phyloP scores from a whole-genome alignment of 2,797 vertebrate species.

The Phoxinus dragarum region DNA sequence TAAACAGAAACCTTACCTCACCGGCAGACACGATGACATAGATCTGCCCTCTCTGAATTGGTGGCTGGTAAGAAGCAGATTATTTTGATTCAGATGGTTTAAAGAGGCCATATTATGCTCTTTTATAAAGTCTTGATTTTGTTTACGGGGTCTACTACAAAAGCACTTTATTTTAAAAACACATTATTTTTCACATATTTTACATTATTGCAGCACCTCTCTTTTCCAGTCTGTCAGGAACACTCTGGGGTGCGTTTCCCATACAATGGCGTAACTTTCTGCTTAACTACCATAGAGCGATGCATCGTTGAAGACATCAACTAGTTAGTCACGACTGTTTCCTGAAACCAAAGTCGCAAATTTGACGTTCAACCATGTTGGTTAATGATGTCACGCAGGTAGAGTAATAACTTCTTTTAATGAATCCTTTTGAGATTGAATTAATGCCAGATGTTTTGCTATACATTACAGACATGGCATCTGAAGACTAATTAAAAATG shows the following conservation, averaged over 20 bases:
- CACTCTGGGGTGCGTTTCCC: neutral
- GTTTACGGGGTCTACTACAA: neutral
- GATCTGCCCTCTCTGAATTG: constrained; percentile 68
- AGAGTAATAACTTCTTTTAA: neutral
- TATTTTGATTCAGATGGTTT: neutral
- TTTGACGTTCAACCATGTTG: neutral
- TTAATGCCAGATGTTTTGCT: neutral
- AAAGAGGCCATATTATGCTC: neutral
- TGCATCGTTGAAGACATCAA: neutral
- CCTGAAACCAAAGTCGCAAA: neutral
- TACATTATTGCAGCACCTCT: neutral
- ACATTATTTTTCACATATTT: neutral
- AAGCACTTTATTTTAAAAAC: neutral
- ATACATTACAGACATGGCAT: neutral
- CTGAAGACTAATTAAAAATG: neutral
- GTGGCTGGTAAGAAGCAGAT: constrained; percentile 79
- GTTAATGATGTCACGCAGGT: neutral
- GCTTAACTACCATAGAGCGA: neutral
- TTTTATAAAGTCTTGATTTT: neutral
- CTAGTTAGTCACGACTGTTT: neutral
- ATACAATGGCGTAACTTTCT: neutral
- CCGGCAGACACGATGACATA: constrained; percentile 57
- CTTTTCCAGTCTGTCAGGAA: neutral
- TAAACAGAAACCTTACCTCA: constrained; percentile 73
- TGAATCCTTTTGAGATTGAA: neutral